Evolutionary conservation across 2,797 vertebrate species (phyloP), one percentile per base, ranked within the genome.

Genomic region (Graptemys geographica): DNA sequence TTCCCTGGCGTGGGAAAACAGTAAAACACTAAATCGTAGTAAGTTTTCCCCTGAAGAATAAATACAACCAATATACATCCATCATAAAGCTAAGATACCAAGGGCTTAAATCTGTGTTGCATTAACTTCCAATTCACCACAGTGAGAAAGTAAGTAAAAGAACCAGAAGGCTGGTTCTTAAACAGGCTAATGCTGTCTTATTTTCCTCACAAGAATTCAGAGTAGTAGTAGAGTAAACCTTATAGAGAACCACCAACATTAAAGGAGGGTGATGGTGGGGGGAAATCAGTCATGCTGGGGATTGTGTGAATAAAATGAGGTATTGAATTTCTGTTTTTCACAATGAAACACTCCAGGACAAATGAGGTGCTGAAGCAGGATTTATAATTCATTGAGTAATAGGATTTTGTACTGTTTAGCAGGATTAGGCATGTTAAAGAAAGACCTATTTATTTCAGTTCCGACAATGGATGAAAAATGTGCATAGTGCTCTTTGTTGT

Each of bases 341-440:
- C 96, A 98, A 92, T 96, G 96, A 95, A 96, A 94, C 95, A 94
- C 94, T 97, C 94, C 96, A 97, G 96, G 94, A 96, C 91, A 96
- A 97, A 96, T 94, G 97, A 98, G 97, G 97, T 98, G 97, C 97
- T 93, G 97, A 97, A 98, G 97, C 96, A 97, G 98, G 98, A 98
- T 98, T 98, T 98, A 98, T 98, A 98, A 99, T 98, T 98, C 98
- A 98, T 98, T 98, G 97, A 97, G 97, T 99, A 98, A 99, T 98
- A 98, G 98, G 98, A 99, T 99, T 99, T 98, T 97, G 98, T 98
- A 98, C 98, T 98, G 98, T 99, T 99, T 98, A 98, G 98, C 95
- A 96, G 98, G 98, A 99, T 99, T 99, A 99, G 96, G 96, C 97
- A 97, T 98, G 98, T 98, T 98, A 98, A 96, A 99, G 98, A 98